Conservation (phyloP, 2,797 vertebrate genomes). For the Sebastes dallii region DNA sequence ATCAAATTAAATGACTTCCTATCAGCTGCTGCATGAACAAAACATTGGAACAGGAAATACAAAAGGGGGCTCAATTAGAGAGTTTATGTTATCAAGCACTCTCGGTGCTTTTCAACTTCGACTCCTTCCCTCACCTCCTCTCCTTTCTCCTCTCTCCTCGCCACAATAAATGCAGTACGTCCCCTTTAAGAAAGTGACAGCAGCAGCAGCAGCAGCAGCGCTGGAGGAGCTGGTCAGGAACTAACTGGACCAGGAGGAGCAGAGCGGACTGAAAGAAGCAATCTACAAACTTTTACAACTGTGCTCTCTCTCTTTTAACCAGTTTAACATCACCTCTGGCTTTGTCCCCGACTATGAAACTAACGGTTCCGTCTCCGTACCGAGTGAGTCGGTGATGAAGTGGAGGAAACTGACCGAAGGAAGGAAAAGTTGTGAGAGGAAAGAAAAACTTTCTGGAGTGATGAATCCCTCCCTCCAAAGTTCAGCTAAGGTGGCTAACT, state of each 20-base stretch:
- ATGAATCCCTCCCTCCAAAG: too few species aligned
- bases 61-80: too few species aligned
- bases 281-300: slow-evolving; percentile 61
- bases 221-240: slow-evolving; percentile 69
- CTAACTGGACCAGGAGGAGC: slow-evolving; percentile 41
- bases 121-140: too few species aligned
- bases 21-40: too few species aligned
- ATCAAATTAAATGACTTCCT: too few species aligned
- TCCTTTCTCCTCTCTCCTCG: too few species aligned
- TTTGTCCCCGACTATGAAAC: background rate
- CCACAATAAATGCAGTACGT: slow-evolving; percentile 27
- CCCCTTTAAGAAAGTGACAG: slow-evolving; percentile 83
- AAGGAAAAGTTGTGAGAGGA: too few species aligned
- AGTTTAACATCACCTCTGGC: background rate
- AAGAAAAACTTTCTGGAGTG: too few species aligned
- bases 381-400: slow-evolving; percentile 9
- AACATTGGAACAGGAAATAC: too few species aligned
- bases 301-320: background rate
- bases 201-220: slow-evolving; percentile 7
- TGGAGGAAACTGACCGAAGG: too few species aligned
- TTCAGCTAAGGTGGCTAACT: too few species aligned
- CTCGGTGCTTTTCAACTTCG: background rate
- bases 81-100: too few species aligned
- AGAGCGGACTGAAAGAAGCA: slow-evolving; percentile 55
- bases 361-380: background rate